A percentile compares a stretch with the other conserved stretches of the same genome.
These are phyloP conservation scores for Laticauda colubrina DNA, from an alignment of 2,113 vertebrate genomes.

Conservation along the genomic window DNA sequence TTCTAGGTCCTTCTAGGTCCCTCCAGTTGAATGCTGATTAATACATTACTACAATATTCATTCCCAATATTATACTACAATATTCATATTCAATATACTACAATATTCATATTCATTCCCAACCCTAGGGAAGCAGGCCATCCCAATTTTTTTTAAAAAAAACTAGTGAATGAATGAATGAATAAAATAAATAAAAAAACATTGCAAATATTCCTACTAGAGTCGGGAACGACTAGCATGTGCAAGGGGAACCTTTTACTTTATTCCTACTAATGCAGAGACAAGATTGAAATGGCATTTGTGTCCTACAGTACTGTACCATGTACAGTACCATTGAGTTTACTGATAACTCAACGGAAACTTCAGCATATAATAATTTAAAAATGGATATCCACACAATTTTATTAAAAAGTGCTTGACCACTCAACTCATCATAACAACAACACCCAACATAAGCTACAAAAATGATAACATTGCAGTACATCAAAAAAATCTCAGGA, in stretches of 20 bases:
- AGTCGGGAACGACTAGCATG: too few species aligned
- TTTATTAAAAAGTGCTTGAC: background rate
- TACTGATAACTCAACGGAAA: background rate
- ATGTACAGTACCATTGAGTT: too few species aligned
- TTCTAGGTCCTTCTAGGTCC: background rate
- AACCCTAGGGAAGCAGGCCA: background rate
- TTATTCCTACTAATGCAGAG: background rate
- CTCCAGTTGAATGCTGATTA: background rate
- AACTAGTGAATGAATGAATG: background rate
- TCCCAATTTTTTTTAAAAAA: background rate
- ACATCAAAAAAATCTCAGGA: background rate
- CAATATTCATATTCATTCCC: background rate
- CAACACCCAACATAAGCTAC: background rate
- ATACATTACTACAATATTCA: background rate
- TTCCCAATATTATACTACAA: too few species aligned
- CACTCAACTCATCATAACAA: background rate
- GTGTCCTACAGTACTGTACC: background rate
- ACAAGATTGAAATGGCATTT: background rate
- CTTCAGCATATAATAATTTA: background rate
- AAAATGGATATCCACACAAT: conserved; percentile 1
- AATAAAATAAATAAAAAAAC: too few species aligned
- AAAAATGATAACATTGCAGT: background rate
- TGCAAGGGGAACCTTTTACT: too few species aligned
- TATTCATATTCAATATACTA: too few species aligned
- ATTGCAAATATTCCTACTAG: background rate